Conservation (phyloP, 2,113 vertebrate species). For the Cochlearius cochlearius region DNA sequence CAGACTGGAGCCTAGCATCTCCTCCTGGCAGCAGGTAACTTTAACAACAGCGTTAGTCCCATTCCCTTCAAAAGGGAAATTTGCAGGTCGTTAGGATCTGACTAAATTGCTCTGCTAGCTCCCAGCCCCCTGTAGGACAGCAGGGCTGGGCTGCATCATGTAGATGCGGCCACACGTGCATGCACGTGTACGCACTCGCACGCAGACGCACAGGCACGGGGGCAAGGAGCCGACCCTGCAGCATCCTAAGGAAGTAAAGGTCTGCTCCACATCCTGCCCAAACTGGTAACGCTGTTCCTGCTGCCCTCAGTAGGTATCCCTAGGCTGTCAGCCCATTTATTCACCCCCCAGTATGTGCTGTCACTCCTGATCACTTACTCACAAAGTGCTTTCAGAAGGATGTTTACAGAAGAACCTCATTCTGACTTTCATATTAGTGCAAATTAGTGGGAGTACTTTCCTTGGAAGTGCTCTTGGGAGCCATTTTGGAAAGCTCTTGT, state of each 20-base stretch:
- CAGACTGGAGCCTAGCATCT: not conserved
- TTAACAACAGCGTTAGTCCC: fast-evolving
- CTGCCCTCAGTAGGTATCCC: not conserved
- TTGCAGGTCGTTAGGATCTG: not conserved
- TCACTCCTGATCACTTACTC: constrained; percentile 18
- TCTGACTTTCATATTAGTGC: constrained; percentile 48
- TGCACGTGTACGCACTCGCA: fast-evolving
- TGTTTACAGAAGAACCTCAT: constrained; percentile 49
- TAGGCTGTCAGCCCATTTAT: not conserved
- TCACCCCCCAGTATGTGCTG: not conserved
- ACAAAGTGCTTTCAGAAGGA: constrained; percentile 11
- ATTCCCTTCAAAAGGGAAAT: not conserved
- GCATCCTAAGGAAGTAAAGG: not conserved
- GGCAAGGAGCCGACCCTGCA: not conserved
- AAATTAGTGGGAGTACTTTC: constrained; percentile 50
- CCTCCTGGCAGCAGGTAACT: not conserved
- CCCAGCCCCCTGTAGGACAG: not conserved
- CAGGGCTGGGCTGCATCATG: fast-evolving
- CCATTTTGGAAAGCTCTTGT: constrained; percentile 59
- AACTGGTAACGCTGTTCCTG: not conserved
- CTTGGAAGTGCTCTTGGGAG: constrained; percentile 40
- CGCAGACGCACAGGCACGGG: fast-evolving
- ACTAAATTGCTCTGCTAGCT: not conserved
- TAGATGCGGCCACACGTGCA: fast-evolving
- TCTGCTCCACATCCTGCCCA: not conserved